A percentile compares a stretch with the other conserved stretches of the same genome.
Evolutionary conservation across 2,113 vertebrate genomes (phyloP).

Genomic region (Octodon degus): DNA sequence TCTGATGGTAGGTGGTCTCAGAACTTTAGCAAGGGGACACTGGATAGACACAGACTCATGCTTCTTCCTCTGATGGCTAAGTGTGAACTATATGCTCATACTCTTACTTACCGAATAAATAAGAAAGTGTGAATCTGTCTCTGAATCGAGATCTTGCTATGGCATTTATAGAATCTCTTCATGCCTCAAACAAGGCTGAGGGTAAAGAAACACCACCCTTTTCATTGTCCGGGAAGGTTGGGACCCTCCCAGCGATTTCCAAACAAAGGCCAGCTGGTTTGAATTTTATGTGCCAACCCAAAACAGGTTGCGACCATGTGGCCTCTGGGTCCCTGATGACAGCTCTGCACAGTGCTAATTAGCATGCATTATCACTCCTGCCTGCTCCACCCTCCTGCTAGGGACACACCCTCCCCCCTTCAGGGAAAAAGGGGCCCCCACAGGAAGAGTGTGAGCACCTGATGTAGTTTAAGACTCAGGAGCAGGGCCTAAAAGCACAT

Average conservation of each 20-base stretch:
- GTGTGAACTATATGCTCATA: not conserved
- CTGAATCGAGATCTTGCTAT: not conserved
- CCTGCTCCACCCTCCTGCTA: constrained; percentile 22
- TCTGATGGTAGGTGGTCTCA: not conserved
- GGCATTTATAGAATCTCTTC: not conserved
- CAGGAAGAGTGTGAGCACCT: not conserved
- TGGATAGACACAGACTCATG: not conserved
- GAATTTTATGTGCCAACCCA: constrained; percentile 76
- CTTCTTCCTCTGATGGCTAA: not conserved
- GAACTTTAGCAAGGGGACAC: not conserved
- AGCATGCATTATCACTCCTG: constrained; percentile 73
- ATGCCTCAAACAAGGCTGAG: not conserved
- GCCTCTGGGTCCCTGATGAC: constrained; percentile 73
- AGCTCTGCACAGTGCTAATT: constrained; percentile 72
- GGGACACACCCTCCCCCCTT: not conserved
- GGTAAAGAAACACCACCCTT: not conserved
- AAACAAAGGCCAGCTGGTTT: constrained; percentile 79
- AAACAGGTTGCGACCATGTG: constrained; percentile 78
- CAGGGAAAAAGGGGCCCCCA: not conserved
- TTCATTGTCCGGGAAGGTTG: constrained; percentile 45
- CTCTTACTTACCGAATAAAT: not conserved
- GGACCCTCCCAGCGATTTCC: constrained; percentile 59
- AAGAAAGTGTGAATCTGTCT: not conserved
- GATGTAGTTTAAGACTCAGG: not conserved
- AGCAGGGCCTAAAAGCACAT: not conserved